phyloP scores from a whole-genome alignment of 2,113 vertebrate species.

The Antidorcas marsupialis region DNA sequence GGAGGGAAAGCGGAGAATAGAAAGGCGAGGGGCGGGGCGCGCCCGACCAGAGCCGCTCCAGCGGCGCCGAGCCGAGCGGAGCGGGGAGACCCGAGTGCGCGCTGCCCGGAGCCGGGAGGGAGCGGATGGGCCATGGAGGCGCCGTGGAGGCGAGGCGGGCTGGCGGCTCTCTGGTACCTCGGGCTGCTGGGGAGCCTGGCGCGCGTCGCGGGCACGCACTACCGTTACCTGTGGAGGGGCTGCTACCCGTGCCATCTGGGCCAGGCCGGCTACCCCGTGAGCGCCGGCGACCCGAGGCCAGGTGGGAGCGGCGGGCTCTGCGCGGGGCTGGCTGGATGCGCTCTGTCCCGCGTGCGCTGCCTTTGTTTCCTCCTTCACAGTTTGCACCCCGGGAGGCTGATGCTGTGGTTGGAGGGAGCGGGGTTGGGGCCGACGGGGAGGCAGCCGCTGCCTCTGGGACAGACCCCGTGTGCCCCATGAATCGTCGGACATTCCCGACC shows the following conservation, averaged over 20 bases:
- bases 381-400: neutral
- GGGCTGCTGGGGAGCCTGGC: constrained; percentile 66
- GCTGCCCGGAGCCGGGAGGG: neutral
- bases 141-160: neutral
- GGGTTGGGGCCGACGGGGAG: neutral
- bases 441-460: neutral
- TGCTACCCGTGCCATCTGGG: constrained; percentile 87
- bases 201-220: constrained; percentile 70
- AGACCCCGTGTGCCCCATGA: neutral
- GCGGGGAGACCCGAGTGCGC: neutral
- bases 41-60: neutral
- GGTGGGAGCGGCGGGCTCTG: constrained; percentile 76
- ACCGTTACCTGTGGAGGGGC: constrained; percentile 83
- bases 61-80: neutral
- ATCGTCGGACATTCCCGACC: accelerated
- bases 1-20: constrained; percentile 49
- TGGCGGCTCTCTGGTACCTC: constrained; percentile 76
- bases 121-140: constrained; percentile 27
- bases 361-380: neutral
- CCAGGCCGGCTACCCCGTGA: constrained; percentile 72
- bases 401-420: neutral
- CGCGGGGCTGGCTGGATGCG: neutral
- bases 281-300: constrained; percentile 67
- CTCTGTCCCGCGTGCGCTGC: no score
- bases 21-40: constrained; percentile 12